phyloP scores from a whole-genome alignment of 2,888 invertebrate genomes.

The Caenorhabditis wallacei region DNA sequence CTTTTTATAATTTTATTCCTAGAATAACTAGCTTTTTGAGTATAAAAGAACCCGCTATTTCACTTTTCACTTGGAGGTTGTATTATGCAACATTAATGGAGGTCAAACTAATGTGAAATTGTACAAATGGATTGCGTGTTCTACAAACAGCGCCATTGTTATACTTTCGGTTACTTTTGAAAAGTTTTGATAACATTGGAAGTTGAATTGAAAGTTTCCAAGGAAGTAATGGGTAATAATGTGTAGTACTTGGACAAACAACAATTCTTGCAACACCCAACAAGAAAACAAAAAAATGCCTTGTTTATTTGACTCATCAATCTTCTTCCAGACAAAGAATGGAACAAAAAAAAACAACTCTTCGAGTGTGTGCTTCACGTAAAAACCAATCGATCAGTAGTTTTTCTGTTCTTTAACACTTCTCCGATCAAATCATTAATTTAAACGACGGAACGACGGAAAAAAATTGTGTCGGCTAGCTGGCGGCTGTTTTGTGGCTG shows the following conservation, averaged over 20 bases:
- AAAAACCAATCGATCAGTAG: constrained; percentile 55
- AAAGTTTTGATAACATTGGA: constrained; percentile 23
- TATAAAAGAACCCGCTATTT: constrained; percentile 13
- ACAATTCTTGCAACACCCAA: constrained; percentile 32
- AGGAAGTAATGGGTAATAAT: constrained; percentile 16
- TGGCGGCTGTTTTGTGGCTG: constrained; percentile 29
- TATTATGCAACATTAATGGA: constrained; percentile 31
- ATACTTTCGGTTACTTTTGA: constrained; percentile 4
- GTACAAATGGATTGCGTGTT: constrained; percentile 17
- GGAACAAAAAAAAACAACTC: constrained; percentile 41
- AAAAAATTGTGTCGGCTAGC: constrained; percentile 41
- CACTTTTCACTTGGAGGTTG: background rate
- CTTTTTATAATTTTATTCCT: background rate
- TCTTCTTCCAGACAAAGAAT: constrained; percentile 48
- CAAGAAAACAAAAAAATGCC: constrained; percentile 20
- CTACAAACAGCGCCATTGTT: constrained; percentile 43
- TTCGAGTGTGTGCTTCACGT: constrained; percentile 22
- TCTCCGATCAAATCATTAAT: constrained; percentile 57
- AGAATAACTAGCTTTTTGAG: constrained; percentile 1
- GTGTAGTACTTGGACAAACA: background rate
- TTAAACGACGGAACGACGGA: constrained; percentile 49
- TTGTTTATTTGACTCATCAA: constrained; percentile 58
- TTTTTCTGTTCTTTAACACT: constrained; percentile 60
- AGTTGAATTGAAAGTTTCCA: too few relatives aligned
- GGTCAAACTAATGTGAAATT: constrained; percentile 32